Conservation (phyloP, 2,888 invertebrate species). For the Strigamia maritima region DNA sequence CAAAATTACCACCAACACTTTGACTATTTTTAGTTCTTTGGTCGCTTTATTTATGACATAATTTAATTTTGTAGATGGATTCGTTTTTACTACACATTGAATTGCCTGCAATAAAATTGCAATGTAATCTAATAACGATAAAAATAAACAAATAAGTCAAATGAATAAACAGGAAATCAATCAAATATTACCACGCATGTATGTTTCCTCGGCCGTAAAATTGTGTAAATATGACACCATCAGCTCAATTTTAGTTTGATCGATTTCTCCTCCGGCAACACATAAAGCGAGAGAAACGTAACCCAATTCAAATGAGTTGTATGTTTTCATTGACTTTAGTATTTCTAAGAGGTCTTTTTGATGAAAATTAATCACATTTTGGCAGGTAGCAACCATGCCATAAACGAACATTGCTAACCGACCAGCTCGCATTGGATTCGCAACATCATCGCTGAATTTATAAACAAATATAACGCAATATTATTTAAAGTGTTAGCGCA, state of each 20-base stretch:
- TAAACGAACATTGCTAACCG: conserved; percentile 74
- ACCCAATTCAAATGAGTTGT: conserved; percentile 68
- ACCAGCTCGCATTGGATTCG: conserved; percentile 69
- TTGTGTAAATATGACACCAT: background rate
- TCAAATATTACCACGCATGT: background rate
- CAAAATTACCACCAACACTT: background rate
- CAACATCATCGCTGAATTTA: conserved; percentile 64
- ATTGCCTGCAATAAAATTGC: background rate
- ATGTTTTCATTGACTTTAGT: conserved; percentile 50
- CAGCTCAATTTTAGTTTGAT: background rate
- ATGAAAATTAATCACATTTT: conserved; percentile 79
- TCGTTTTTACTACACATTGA: background rate
- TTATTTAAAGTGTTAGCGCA: background rate
- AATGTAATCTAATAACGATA: background rate
- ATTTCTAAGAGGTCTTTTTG: conserved; percentile 79
- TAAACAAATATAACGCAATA: background rate
- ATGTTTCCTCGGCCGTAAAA: background rate
- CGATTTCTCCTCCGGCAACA: conserved; percentile 62
- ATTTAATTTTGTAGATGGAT: background rate
- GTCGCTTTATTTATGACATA: background rate
- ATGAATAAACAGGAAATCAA: background rate
- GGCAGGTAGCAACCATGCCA: conserved; percentile 74
- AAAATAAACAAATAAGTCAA: background rate
- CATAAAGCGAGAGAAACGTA: conserved; percentile 76
- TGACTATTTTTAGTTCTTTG: background rate